Conservation (phyloP, 2,797 vertebrate genomes). For the Simalia tracyae region DNA sequence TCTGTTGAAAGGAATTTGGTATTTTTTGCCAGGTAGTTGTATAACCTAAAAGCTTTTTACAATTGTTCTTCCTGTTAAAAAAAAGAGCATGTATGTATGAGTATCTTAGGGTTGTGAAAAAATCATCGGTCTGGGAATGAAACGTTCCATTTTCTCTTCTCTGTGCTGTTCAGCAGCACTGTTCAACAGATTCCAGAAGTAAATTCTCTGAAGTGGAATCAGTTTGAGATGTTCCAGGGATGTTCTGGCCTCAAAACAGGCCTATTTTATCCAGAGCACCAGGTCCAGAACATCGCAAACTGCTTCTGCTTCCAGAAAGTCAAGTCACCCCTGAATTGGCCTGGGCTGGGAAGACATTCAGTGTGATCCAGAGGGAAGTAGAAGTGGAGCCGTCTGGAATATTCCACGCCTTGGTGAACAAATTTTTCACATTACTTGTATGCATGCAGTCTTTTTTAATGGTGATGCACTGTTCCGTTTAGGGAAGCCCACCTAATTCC, state of each 20-base stretch:
- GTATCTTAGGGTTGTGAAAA: neutral
- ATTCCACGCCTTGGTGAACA: neutral
- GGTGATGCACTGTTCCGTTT: neutral
- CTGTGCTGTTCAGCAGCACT: neutral
- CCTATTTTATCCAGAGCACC: neutral
- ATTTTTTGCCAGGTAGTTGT: neutral
- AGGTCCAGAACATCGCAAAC: neutral
- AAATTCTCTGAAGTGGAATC: neutral
- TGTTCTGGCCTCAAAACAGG: neutral
- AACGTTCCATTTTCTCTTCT: neutral
- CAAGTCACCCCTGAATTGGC: neutral
- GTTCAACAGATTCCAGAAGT: neutral
- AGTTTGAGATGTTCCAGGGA: neutral
- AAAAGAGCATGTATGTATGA: neutral
- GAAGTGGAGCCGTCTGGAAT: neutral
- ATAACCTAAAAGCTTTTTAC: neutral
- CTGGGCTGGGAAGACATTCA: neutral
- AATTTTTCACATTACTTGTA: neutral
- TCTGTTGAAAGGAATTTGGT: too few species aligned
- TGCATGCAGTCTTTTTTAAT: neutral
- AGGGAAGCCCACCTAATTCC: slow-evolving; percentile 97
- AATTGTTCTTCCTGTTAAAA: neutral
- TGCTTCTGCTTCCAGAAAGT: neutral
- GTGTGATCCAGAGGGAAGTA: neutral
- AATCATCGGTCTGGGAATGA: neutral